A percentile compares a stretch with the other conserved stretches of the same genome.
Conservation (phyloP, 2,797 vertebrate genomes). For the Centroberyx gerrardi region DNA sequence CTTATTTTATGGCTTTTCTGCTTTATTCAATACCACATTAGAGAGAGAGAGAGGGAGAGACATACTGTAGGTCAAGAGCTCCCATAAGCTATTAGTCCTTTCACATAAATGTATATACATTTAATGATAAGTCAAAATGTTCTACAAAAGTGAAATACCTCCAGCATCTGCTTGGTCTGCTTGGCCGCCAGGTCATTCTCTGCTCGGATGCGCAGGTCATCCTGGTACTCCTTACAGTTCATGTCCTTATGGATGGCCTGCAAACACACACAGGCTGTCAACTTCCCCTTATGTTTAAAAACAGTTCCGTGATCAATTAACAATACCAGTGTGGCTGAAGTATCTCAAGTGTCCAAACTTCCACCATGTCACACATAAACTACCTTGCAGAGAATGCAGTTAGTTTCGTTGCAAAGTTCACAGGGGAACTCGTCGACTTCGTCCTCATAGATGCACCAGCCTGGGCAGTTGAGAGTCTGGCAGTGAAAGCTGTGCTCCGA, state of each 20-base stretch:
- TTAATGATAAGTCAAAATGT: too few species aligned
- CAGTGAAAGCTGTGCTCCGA: slow-evolving; percentile 93
- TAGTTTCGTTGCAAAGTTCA: slow-evolving; percentile 83
- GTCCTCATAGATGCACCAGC: slow-evolving; percentile 95
- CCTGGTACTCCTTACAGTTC: slow-evolving; percentile 93
- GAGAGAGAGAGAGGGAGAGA: too few species aligned
- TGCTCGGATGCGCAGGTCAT: slow-evolving; percentile 87
- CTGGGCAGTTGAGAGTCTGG: slow-evolving; percentile 90
- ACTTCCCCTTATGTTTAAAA: not conserved
- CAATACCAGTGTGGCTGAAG: not conserved
- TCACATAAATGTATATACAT: too few species aligned
- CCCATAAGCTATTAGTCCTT: too few species aligned
- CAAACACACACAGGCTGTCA: slow-evolving; percentile 22
- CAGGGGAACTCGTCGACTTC: slow-evolving; percentile 90
- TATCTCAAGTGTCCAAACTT: not conserved
- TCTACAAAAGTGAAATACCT: slow-evolving; percentile 55
- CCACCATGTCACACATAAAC: not conserved
- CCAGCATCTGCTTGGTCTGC: slow-evolving; percentile 88
- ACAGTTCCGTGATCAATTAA: not conserved
- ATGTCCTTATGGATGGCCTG: slow-evolving; percentile 90
- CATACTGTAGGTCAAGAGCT: too few species aligned
- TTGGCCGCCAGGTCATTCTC: slow-evolving; percentile 88
- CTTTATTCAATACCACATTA: too few species aligned
- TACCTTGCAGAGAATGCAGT: slow-evolving; percentile 93
- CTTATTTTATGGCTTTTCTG: too few species aligned